phyloP scores from a whole-genome alignment of 2,888 invertebrate species.

The Nemotelus nigrinus region DNA sequence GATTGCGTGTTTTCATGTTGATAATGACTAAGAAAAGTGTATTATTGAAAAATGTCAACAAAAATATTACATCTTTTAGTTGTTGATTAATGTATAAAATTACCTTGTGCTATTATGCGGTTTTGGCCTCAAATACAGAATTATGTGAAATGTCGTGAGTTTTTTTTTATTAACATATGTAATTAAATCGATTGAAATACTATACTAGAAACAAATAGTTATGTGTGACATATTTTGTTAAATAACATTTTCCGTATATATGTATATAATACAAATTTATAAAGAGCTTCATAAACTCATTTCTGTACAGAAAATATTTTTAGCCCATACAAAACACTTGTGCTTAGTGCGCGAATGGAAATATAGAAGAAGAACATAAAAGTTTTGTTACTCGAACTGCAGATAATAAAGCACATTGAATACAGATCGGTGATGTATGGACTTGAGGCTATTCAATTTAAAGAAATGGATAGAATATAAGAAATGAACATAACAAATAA shows the following conservation, averaged over 20 bases:
- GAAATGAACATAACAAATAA: slow-evolving; percentile 38
- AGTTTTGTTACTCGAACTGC: slow-evolving; percentile 24
- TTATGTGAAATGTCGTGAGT: slow-evolving; percentile 40
- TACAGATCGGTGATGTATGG: slow-evolving; percentile 28
- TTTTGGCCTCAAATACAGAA: slow-evolving; percentile 39
- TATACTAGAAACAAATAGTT: not conserved
- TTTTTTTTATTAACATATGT: slow-evolving; percentile 6
- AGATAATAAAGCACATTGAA: slow-evolving; percentile 17
- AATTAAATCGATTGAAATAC: slow-evolving; percentile 3
- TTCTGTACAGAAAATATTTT: not conserved
- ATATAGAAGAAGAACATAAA: not conserved
- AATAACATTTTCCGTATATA: not conserved
- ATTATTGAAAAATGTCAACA: not conserved
- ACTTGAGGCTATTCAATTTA: slow-evolving; percentile 15
- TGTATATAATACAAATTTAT: slow-evolving; percentile 16
- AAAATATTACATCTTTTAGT: not conserved
- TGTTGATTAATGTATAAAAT: slow-evolving; percentile 28
- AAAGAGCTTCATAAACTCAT: no score
- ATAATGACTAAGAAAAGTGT: not conserved
- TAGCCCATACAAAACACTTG: slow-evolving; percentile 43
- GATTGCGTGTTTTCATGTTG: not conserved
- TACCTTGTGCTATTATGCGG: slow-evolving; percentile 48
- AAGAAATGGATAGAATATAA: slow-evolving; percentile 27
- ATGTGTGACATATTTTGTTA: slow-evolving; percentile 42
- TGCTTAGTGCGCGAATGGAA: not conserved